Base-by-base conservation (phyloP, 2,797 vertebrate genomes). In the Melopsittacus undulatus region DNA sequence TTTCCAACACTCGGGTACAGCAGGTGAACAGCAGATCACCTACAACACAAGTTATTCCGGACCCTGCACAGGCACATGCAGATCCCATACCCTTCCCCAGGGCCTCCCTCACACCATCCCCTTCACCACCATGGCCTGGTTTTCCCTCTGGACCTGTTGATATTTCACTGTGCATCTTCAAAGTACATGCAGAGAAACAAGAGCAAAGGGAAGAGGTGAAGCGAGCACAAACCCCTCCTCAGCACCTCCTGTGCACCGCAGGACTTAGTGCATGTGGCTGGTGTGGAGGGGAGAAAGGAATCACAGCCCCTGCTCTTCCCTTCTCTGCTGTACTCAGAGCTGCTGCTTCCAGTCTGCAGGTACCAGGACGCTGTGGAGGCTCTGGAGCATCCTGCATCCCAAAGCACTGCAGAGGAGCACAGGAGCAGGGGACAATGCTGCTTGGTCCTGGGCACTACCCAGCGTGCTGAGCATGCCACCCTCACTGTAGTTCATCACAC, bases 11-110 rank as follows among this genome's bases (percentile, higher is more conserved):
- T 4, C 12, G 9, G 52, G 73, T 1, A 1, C 63, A 87, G 64
- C 8, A 12, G 20, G 3, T 1, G 1, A 26, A 20, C 1, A 4
- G 15, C 20, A 32, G 32, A 16, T 15, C 3, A 7, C 13, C 29
- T 5, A 10, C 20, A 0, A 18, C 13, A 1, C 6, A 8, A 22
- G 48, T 13, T 62, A 1, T 1, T 12, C n/a, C 48, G 9, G 26
- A 19, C 9, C 22, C 77, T 8, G 1, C 1, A 21, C 2, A 20
- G 0, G 1, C 2, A 15, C 3, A 2, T 0, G 0, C 24, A 23
- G 52, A 29, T 14, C 40, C 46, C 1, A 0, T 1, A 2, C 23
- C 22, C 45, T 54, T 70, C 64, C 38, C 45, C 10, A 3, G 1
- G 1, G 56, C 21, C 3, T 7, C 34, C 34, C 27, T 34, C 59